A percentile compares a stretch with the other conserved stretches of the same genome.
Evolutionary conservation across 2,113 vertebrate species (phyloP).

Genomic region (Porphyrio hochstetteri): DNA sequence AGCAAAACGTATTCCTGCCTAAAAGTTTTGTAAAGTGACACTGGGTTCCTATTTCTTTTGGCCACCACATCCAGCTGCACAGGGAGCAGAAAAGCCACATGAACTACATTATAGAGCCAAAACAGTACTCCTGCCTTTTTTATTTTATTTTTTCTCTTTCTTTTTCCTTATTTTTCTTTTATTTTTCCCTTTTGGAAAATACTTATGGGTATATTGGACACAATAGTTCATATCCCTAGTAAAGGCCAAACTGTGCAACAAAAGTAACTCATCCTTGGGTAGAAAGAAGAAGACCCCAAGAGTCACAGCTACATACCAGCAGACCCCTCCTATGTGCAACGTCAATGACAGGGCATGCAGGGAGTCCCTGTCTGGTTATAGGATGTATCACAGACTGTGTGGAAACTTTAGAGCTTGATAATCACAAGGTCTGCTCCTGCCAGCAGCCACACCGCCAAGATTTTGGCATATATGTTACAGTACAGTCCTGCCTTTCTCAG

Average conservation of each 20-base stretch:
- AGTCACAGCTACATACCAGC: neutral
- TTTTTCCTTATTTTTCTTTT: neutral
- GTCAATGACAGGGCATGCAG: rapidly evolving
- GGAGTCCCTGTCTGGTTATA: neutral
- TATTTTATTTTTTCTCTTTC: neutral
- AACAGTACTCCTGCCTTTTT: neutral
- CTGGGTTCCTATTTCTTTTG: neutral
- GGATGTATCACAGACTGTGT: neutral
- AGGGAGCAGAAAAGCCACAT: neutral
- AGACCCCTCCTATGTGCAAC: neutral
- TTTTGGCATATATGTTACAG: neutral
- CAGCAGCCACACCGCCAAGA: neutral
- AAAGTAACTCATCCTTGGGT: neutral
- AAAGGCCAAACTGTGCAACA: neutral
- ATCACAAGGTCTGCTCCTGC: neutral
- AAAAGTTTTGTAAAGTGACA: neutral
- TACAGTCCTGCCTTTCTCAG: neutral
- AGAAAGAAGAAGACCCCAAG: neutral
- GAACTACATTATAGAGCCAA: neutral
- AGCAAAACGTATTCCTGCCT: neutral
- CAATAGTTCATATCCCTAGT: neutral
- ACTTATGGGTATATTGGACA: neutral
- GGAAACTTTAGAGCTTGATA: neutral
- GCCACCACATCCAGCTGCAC: neutral
- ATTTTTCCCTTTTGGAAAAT: neutral